Base-by-base conservation (phyloP, 2,797 vertebrate genomes). In the Artibeus jamaicensis region DNA sequence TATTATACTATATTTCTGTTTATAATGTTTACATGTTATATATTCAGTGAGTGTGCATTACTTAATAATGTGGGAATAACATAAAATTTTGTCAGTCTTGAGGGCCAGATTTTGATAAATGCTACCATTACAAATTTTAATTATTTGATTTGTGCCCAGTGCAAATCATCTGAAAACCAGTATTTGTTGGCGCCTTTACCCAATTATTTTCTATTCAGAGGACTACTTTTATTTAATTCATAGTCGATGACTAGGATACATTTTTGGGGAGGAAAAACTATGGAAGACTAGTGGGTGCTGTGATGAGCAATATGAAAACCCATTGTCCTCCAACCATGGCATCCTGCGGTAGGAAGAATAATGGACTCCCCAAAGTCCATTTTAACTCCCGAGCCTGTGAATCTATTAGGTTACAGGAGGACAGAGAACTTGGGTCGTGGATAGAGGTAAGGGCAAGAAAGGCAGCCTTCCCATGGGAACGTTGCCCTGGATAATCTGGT, bases 221-320 rank as follows among this genome's bases (percentile, higher is more conserved):
- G 10, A 50, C 65, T 3, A 19, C 37, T 79, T 77, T 67, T 6
- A 53, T 48, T 50, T 74, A 34, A 14, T 2, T 21, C 44, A 19
- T 81, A 39, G 44, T 32, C 68, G 1, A 24, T 86, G 5, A 15
- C 22, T 10, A 34, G 44, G 6, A 6, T 15, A 10, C 62, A 86
- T 48, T 44, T 95, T 76, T 2, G 2, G 93, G 90, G 12, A 88
- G 11, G 9, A 11, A 5, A 6, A 8, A 5, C 24, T 18, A 0
- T 0, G 32, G 26, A 16, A 16, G 4, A 19, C 96, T 39, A 77
- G 71, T 65, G 62, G 90, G 4, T 9, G 50, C 29, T 70, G 39
- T 53, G 18, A 11, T 91, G 16, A 68, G 70, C 73, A 22, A 6
- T 85, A 48, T 59, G 93, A 95, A 97, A 97, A 95, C 42, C 5